These are phyloP conservation scores for Rhodophaea formosa DNA, from an alignment of 2,888 invertebrate species.

Conservation along the genomic window DNA sequence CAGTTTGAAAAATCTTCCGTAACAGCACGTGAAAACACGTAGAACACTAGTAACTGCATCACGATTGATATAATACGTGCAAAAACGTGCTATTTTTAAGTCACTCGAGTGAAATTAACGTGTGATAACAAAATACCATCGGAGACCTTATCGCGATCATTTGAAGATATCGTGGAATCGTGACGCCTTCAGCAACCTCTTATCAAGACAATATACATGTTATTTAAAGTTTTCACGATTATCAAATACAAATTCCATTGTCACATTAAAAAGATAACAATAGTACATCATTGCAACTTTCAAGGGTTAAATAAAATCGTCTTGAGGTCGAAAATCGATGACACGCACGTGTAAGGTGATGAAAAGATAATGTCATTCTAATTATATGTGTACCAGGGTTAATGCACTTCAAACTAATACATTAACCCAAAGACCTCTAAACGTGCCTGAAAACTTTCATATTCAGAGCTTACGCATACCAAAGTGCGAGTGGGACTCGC, in stretches of 20 bases:
- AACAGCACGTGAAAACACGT: not conserved
- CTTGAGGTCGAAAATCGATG: not conserved
- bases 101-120: not conserved
- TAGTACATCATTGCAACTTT: not conserved
- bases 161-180: conserved; percentile 2
- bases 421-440: conserved; percentile 7
- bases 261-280: not conserved
- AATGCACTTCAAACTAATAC: not conserved
- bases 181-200: not conserved
- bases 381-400: not conserved
- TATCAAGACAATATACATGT: conserved; percentile 4
- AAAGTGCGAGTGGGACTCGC: no score
- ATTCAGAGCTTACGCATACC: conserved; percentile 5
- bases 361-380: not conserved
- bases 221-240: not conserved
- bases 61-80: not conserved
- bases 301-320: not conserved
- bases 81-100: not conserved
- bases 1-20: not conserved
- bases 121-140: conserved; percentile 3
- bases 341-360: not conserved
- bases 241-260: conserved; percentile 8
- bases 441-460: not conserved
- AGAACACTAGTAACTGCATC: not conserved
- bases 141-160: conserved; percentile 1